A percentile compares a stretch with the other conserved stretches of the same genome.
phyloP scores from a whole-genome alignment of 2,797 vertebrate species.

The Poliocrania exsul region DNA sequence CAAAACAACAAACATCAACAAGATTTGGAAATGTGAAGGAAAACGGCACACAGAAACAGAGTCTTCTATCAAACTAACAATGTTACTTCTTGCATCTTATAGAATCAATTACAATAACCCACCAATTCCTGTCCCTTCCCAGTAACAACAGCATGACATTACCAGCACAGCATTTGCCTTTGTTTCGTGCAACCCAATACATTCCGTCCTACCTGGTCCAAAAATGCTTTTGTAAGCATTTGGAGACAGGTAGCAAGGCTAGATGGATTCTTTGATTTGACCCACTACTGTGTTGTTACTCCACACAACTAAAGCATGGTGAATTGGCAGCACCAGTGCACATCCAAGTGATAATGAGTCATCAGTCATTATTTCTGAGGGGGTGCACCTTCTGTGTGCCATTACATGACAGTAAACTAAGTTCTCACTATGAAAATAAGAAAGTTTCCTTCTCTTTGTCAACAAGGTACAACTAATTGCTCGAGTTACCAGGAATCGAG shows the following conservation, averaged over 20 bases:
- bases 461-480: neutral
- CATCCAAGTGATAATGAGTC: fast-evolving
- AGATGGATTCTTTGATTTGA: neutral
- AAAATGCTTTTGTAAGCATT: too few relatives aligned
- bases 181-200: neutral
- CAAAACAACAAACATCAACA: neutral
- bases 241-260: neutral
- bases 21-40: neutral
- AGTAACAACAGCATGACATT: neutral
- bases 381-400: neutral
- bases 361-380: neutral
- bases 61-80: neutral
- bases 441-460: neutral
- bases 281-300: neutral
- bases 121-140: neutral
- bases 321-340: neutral
- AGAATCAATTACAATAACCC: neutral
- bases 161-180: neutral
- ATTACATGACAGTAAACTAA: neutral
- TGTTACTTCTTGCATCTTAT: neutral
- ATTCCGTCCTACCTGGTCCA: neutral
- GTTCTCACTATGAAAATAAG: neutral
- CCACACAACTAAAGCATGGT: neutral
- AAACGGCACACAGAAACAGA: neutral
- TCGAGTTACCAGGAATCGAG: neutral